Conservation (phyloP, 2,113 vertebrate genomes). For the Dolichotis patagonum region DNA sequence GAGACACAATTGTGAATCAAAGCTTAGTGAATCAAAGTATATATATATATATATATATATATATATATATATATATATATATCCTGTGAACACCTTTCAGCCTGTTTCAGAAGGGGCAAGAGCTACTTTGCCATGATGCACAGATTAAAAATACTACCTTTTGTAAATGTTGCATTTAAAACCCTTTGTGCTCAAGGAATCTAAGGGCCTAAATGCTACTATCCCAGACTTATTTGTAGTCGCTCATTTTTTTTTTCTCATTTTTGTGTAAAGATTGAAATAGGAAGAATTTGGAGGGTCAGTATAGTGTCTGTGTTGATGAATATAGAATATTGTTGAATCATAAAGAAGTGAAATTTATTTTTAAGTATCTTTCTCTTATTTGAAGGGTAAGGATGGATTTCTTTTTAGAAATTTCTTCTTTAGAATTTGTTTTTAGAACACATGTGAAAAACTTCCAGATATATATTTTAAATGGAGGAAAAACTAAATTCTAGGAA, state of each 20-base stretch:
- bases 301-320: background rate
- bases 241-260: background rate
- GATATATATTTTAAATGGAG: background rate
- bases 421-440: background rate
- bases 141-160: background rate
- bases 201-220: background rate
- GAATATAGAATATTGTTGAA: background rate
- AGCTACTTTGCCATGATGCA: background rate
- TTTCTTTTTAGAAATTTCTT: background rate
- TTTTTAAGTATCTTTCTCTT: background rate
- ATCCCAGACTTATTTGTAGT: background rate
- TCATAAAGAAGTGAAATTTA: background rate
- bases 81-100: background rate
- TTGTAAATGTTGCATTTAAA: slow-evolving; percentile 16
- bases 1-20: background rate
- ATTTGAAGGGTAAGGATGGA: background rate
- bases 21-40: too few species aligned
- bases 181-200: background rate
- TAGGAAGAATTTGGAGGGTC: background rate
- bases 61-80: too few species aligned
- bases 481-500: background rate
- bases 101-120: background rate
- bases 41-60: too few species aligned
- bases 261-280: background rate
- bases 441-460: background rate